These are phyloP conservation scores for Tiaroga cobitis DNA, from an alignment of 2,797 vertebrate species.

Conservation along the genomic window DNA sequence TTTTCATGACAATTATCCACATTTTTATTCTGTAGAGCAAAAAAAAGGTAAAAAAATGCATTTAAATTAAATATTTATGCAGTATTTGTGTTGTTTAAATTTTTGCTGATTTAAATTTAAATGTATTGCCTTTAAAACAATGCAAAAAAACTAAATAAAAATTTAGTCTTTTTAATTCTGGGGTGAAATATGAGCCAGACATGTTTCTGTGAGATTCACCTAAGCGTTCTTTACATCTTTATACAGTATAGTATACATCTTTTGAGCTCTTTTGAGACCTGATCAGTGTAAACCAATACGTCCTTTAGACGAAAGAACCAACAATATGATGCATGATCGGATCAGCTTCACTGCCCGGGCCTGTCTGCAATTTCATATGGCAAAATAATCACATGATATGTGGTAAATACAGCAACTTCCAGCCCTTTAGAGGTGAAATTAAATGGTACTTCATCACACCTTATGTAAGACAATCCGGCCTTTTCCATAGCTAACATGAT, in stretches of 20 bases:
- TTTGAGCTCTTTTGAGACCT: constrained; percentile 19
- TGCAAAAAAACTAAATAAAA: neutral
- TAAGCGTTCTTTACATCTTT: neutral
- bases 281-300: constrained; percentile 48
- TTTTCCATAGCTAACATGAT: constrained; percentile 33
- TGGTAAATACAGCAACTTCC: constrained; percentile 69
- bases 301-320: constrained; percentile 34
- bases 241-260: constrained; percentile 11
- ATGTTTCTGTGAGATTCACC: neutral
- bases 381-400: constrained; percentile 56
- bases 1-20: neutral
- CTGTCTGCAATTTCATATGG: constrained; percentile 35
- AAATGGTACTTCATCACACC: constrained; percentile 43
- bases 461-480: constrained; percentile 43
- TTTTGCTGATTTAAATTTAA: neutral
- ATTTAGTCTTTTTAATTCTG: neutral
- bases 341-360: constrained; percentile 17
- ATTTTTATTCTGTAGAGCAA: neutral
- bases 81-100: neutral
- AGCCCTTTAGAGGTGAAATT: constrained; percentile 77
- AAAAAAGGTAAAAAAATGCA: neutral
- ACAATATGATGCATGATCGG: constrained; percentile 19
- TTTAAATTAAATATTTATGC: neutral
- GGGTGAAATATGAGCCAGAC: neutral
- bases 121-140: neutral